Conservation (phyloP, 2,113 vertebrate species). For the Paramormyrops kingsleyae region DNA sequence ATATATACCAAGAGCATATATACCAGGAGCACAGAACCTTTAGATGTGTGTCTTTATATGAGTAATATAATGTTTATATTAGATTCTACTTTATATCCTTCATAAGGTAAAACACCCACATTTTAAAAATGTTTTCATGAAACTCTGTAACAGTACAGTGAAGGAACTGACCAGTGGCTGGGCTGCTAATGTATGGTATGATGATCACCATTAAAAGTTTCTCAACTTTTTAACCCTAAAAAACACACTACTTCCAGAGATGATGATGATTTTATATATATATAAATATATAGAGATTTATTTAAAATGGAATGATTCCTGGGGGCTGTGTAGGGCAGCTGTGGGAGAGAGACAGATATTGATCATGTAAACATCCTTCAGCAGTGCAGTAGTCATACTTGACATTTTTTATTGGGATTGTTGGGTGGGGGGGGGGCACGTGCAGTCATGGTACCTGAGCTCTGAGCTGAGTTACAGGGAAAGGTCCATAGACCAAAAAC, state of each 20-base stretch:
- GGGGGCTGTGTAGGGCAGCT: conserved; percentile 94
- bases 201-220: background rate
- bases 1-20: background rate
- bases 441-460: background rate
- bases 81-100: background rate
- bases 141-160: background rate
- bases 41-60: background rate
- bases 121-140: background rate
- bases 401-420: conserved; percentile 17
- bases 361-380: too few species aligned
- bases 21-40: background rate
- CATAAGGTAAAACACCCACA: background rate
- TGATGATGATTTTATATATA: background rate
- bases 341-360: conserved; percentile 36
- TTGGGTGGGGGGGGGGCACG: background rate
- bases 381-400: background rate
- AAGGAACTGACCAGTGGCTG: background rate
- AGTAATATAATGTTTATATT: background rate
- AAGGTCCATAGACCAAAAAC: background rate
- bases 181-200: background rate
- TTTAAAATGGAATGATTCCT: conserved; percentile 42
- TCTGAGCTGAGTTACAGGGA: background rate
- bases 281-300: too few species aligned
- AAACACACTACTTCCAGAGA: background rate
- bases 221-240: background rate